Base-by-base conservation (phyloP, 2,888 invertebrate genomes). In the Epistrophella euchroma region DNA sequence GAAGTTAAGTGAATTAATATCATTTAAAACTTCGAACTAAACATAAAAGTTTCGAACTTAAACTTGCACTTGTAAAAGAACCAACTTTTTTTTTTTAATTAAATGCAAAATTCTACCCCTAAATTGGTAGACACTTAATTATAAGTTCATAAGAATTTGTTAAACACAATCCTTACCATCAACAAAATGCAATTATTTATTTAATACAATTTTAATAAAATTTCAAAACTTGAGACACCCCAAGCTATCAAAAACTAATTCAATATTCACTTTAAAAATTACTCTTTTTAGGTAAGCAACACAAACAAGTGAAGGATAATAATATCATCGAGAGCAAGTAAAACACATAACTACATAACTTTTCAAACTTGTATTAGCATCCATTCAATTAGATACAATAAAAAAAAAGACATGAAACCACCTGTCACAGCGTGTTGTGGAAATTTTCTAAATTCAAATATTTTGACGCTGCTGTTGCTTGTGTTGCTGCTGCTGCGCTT, bases 361-460 rank as follows among this genome's bases (percentile, higher is more conserved):
- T 60, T 40, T 6, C 13, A 40, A 19, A 60, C 22, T 37, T 60
- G 6, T 37, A 60, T 15, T 60, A 22, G 7, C 19, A 60, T 60
- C 22, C 11, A 60, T 60, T 40, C 11, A 19, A 15, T 17, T 15
- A 19, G n/a, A n/a, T n/a, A 17, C 3, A 32, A 25, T 0, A 58
- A 58, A n/a, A 22, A 37, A 56, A 22, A 22, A 15, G n/a, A 22
- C 40, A 22, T 22, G 40, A 40, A 40, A 22, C 60, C 60, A 60
- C 60, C 37, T 58, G 35, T 19, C 5, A 22, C 5, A 22, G 15
- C 15, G 22, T 60, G n/a, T 22, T 40, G 19, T 15, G 6, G 15
- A 22, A 60, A 32, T 19, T 13, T 37, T 15, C 7, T 22, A 58
- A 15, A 13, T 58, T 35, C 19, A 58, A 58, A n/a, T 17, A 4